These are phyloP conservation scores for Symphodus melops DNA, from an alignment of 2,113 vertebrate species.

Conservation along the genomic window DNA sequence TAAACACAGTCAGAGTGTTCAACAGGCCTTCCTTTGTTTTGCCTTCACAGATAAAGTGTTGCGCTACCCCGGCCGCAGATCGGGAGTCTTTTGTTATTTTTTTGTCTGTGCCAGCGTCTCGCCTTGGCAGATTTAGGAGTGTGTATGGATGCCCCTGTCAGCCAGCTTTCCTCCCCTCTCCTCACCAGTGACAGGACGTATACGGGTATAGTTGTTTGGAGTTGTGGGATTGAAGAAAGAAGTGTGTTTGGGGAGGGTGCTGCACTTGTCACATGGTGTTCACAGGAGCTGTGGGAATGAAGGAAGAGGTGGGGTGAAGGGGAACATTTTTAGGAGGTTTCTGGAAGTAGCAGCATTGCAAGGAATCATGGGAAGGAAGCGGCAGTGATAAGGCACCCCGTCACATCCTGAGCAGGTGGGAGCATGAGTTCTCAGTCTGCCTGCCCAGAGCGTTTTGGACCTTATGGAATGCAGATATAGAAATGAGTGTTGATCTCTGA, in stretches of 20 bases:
- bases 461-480: constrained; percentile 78
- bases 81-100: constrained; percentile 59
- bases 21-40: constrained; percentile 72
- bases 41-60: constrained; percentile 68
- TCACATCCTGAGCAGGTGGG: constrained; percentile 61
- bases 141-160: constrained; percentile 60
- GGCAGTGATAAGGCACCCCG: constrained; percentile 31
- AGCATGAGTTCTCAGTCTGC: constrained; percentile 45
- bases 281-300: constrained; percentile 62
- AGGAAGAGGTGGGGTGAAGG: constrained; percentile 56
- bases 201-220: constrained; percentile 9
- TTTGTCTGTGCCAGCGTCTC: constrained; percentile 62
- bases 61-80: constrained; percentile 16
- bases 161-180: constrained; percentile 55
- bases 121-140: constrained; percentile 70
- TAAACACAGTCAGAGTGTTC: constrained; percentile 62
- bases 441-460: constrained; percentile 62
- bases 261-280: constrained; percentile 51
- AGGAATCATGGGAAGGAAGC: constrained; percentile 41
- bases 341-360: constrained; percentile 27
- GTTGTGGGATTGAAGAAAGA: constrained; percentile 28
- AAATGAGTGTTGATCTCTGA: constrained; percentile 69
- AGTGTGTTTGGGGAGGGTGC: constrained; percentile 38
- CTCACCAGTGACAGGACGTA: constrained; percentile 17
- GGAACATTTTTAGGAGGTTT: constrained; percentile 29